Conservation (phyloP, 2,113 vertebrate species). For the Calypte anna region DNA sequence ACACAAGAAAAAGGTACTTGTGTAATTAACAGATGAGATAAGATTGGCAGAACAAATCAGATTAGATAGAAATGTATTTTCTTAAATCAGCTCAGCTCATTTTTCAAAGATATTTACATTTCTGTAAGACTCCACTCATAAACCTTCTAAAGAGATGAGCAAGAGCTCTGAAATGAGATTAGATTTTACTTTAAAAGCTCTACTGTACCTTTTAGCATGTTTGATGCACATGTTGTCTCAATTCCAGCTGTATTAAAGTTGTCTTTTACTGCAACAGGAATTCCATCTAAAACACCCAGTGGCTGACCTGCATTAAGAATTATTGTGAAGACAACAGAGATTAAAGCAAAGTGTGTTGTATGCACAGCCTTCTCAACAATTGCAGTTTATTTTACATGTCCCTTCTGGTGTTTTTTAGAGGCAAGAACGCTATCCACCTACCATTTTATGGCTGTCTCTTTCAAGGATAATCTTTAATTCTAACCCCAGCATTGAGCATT, state of each 20-base stretch:
- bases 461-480: neutral
- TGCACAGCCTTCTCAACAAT: neutral
- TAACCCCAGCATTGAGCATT: neutral
- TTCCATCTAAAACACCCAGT: conserved; percentile 88
- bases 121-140: neutral
- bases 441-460: neutral
- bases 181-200: neutral
- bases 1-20: neutral
- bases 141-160: neutral
- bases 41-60: neutral
- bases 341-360: neutral
- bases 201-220: conserved; percentile 90
- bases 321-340: neutral
- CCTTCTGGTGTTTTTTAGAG: neutral
- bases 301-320: conserved; percentile 78
- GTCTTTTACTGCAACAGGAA: conserved; percentile 95
- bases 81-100: neutral
- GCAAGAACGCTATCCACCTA: neutral
- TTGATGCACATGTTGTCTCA: conserved; percentile 93
- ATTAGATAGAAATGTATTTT: neutral
- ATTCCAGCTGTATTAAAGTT: conserved; percentile 92
- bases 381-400: neutral
- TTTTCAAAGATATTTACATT: neutral
- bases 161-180: neutral
- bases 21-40: neutral